phyloP scores from a whole-genome alignment of 2,113 vertebrate genomes.

The Varanus salvator region DNA sequence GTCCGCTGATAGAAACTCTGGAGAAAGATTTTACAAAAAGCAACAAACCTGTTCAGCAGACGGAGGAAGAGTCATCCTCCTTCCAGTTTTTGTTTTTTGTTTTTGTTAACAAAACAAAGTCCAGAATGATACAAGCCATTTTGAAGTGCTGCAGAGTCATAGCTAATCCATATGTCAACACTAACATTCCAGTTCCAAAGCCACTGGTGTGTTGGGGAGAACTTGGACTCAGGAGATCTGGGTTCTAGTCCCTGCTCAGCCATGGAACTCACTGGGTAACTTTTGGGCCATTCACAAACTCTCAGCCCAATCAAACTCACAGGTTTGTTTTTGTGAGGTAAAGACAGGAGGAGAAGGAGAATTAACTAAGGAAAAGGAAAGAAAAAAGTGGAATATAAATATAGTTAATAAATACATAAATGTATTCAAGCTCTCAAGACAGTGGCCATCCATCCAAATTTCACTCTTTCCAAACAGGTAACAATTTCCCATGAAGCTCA shows the following conservation, averaged over 20 bases:
- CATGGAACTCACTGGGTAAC: too few species aligned
- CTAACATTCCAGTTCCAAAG: neutral
- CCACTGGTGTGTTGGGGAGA: too few species aligned
- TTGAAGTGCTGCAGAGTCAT: neutral
- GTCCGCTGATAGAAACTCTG: neutral
- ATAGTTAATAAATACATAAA: too few species aligned
- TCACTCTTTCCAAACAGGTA: neutral
- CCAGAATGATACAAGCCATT: neutral
- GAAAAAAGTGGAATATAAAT: too few species aligned
- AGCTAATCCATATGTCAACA: neutral
- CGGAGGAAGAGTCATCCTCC: neutral
- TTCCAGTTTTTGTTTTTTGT: neutral
- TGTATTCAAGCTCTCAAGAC: neutral
- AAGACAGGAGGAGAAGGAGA: too few species aligned
- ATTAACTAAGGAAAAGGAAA: too few species aligned
- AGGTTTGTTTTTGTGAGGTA: too few species aligned
- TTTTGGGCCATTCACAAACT: too few species aligned
- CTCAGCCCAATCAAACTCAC: too few species aligned
- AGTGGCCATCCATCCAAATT: neutral
- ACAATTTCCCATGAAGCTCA: neutral
- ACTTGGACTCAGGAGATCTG: too few species aligned
- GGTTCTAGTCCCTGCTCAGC: too few species aligned
- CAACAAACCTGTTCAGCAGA: neutral
- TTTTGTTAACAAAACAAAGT: neutral
- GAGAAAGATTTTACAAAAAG: neutral